Conservation (phyloP, 2,888 invertebrate genomes). For the Congeria kusceri region DNA sequence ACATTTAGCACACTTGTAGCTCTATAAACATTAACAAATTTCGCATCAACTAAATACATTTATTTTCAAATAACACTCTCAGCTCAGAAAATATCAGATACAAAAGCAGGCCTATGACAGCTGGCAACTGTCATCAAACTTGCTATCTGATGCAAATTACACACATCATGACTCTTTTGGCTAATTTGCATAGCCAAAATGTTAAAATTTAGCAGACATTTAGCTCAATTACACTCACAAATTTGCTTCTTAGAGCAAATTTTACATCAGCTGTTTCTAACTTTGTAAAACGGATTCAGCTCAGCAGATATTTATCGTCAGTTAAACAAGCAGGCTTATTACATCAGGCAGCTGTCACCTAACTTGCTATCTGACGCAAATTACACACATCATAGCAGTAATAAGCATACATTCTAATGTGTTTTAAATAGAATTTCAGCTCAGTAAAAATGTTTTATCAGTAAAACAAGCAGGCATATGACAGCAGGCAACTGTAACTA, state of each 20-base stretch:
- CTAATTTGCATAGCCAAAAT: too few species aligned
- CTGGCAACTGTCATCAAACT: slow-evolving; percentile 61
- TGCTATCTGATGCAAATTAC: slow-evolving; percentile 67
- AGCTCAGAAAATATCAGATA: too few species aligned
- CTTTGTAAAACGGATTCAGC: too few species aligned
- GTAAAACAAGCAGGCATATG: slow-evolving; percentile 8
- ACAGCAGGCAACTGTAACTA: slow-evolving; percentile 62
- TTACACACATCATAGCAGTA: slow-evolving; percentile 41
- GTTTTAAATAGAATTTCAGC: neutral
- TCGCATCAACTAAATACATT: too few species aligned
- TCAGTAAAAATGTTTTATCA: too few species aligned
- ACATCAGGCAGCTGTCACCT: slow-evolving; percentile 65
- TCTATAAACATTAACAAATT: too few species aligned
- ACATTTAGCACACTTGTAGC: too few species aligned
- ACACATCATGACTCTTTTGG: slow-evolving; percentile 38
- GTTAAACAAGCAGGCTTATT: slow-evolving; percentile 21
- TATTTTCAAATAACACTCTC: too few species aligned
- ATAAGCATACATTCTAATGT: neutral
- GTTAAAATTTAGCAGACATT: too few species aligned
- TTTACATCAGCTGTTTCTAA: too few species aligned
- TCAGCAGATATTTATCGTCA: slow-evolving; percentile 16
- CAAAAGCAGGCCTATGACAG: slow-evolving; percentile 40
- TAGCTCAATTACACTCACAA: too few species aligned
- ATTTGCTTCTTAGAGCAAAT: too few species aligned
- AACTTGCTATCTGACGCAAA: slow-evolving; percentile 66